Evolutionary conservation across 2,888 invertebrate genomes (phyloP).

Genomic region (Zhengitettix transpicula): DNA sequence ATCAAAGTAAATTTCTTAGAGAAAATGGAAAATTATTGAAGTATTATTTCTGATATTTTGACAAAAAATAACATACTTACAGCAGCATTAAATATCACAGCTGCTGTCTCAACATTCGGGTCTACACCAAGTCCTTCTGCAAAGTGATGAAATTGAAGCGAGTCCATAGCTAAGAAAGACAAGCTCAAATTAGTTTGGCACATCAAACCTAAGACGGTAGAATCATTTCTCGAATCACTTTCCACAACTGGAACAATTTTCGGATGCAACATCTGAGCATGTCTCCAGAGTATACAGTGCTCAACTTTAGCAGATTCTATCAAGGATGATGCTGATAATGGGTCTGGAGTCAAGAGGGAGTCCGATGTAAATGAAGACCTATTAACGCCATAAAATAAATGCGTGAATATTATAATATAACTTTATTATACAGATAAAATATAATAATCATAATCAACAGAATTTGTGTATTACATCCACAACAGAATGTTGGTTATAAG

Average conservation of each 20-base stretch:
- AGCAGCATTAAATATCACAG: conserved; percentile 52
- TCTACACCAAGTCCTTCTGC: conserved; percentile 53
- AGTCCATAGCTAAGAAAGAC: conserved; percentile 54
- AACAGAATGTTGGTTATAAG: too few species aligned
- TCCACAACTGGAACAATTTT: conserved; percentile 16
- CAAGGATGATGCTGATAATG: too few species aligned
- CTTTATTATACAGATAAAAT: too few species aligned
- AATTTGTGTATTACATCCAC: too few species aligned
- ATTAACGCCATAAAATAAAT: too few species aligned
- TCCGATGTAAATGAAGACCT: too few species aligned
- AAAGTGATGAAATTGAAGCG: conserved; percentile 51
- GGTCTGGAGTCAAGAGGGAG: too few species aligned
- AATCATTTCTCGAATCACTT: conserved; percentile 11
- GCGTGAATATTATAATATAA: too few species aligned
- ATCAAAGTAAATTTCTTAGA: too few species aligned
- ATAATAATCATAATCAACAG: too few species aligned
- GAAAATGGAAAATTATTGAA: too few species aligned
- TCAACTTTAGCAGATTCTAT: too few species aligned
- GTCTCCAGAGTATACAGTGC: conserved; percentile 16
- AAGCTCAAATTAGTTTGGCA: conserved; percentile 39
- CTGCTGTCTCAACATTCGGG: conserved; percentile 40
- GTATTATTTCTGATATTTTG: neutral
- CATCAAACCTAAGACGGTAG: conserved; percentile 18
- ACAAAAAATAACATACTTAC: conserved; percentile 27
- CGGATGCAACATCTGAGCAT: conserved; percentile 22